Evolutionary conservation across 2,113 vertebrate species (phyloP), one percentile per base, ranked within the genome.

Genomic region (Spermophilus dauricus): DNA sequence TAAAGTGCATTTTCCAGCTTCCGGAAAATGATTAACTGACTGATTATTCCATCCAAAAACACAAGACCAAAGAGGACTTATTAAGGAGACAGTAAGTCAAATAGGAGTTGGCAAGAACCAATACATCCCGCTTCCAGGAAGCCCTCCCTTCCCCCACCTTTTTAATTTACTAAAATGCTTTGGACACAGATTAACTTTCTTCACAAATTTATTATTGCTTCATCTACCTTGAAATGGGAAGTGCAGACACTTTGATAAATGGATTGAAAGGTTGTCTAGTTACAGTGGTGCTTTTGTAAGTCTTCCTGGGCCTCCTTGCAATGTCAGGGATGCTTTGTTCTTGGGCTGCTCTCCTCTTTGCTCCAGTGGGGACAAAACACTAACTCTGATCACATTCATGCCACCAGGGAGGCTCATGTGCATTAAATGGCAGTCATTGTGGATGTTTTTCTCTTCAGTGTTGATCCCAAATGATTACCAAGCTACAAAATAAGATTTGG

Each of bases 131-230:
- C 91, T 90, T 82, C 83, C 91, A 96, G 89, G 67, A 94, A 80
- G 28, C 92, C 77, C 39, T 42, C 56, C 89, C 67, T n/a, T 16
- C 58, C 95, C 4, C 73, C 65, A 28, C 42, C 85, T 91, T 97
- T 98, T 98, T 98, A 98, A 98, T 98, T 97, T 98, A 97, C 98
- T 98, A 97, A 98, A 98, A 98, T 96, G 98, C 96, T 98, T 97
- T 97, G 97, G 98, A 98, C 98, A 96, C 96, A 98, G 97, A 98
- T 97, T 97, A 98, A 98, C 98, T 98, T 97, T 95, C 97, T 97
- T 97, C 12, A 20, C 96, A 97, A 97, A 98, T 98, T 97, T 98
- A 98, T 98, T 98, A 97, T 97, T 93, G 97, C 96, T 97, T 97
- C 97, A 97, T 97, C 97, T 96, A 95, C 98, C 97, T 97, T 92